A percentile compares a stretch with the other conserved stretches of the same genome.
Evolutionary conservation across 2,113 vertebrate species (phyloP).

Genomic region (Thalassarche chlororhynchos): DNA sequence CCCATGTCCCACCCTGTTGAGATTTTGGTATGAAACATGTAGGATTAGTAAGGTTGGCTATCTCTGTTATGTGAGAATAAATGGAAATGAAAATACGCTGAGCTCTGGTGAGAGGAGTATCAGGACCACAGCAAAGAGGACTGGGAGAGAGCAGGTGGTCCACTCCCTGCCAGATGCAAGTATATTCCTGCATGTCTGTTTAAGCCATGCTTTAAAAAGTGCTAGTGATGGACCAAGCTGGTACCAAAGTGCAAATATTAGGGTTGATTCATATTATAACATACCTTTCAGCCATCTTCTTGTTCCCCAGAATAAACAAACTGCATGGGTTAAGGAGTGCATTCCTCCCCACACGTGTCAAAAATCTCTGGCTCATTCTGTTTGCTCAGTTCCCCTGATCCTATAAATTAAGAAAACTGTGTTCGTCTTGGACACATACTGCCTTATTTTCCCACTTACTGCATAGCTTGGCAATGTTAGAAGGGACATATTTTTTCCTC

Average conservation of each 20-base stretch:
- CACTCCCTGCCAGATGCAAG: not conserved
- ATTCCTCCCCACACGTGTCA: not conserved
- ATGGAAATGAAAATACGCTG: not conserved
- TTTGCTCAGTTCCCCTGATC: not conserved
- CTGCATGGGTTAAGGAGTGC: not conserved
- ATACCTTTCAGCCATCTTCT: not conserved
- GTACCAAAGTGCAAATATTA: not conserved
- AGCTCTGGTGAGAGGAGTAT: not conserved
- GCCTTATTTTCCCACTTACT: not conserved
- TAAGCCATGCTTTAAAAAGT: not conserved
- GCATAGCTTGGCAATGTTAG: not conserved
- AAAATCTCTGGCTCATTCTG: not conserved
- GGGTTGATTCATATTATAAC: not conserved
- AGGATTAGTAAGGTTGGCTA: not conserved
- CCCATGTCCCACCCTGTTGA: not conserved
- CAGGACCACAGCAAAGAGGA: not conserved
- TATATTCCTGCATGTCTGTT: not conserved
- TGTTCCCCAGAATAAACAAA: not conserved
- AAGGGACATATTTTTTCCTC: not conserved
- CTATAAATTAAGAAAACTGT: not conserved
- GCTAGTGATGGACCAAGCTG: not conserved
- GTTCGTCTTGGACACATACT: not conserved
- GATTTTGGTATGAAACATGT: not conserved
- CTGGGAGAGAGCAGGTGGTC: not conserved
- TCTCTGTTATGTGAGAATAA: not conserved